A percentile compares a stretch with the other conserved stretches of the same genome.
Conservation (phyloP, 2,113 vertebrate species). For the Uria aalge region DNA sequence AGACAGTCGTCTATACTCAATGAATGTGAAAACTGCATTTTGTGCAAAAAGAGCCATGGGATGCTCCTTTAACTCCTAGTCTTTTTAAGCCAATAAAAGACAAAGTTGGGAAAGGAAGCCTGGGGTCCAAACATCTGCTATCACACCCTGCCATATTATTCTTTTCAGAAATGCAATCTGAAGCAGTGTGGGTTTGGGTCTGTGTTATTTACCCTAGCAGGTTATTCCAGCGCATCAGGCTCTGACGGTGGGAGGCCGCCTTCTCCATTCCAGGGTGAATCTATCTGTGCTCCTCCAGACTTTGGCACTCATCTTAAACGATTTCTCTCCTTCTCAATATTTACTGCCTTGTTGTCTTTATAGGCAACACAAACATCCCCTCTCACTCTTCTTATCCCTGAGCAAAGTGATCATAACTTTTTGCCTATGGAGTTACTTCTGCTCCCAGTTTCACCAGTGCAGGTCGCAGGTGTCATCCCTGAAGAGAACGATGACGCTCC, state of each 20-base stretch:
- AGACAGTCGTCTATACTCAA: not conserved
- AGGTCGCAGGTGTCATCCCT: not conserved
- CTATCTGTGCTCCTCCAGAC: not conserved
- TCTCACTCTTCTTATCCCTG: not conserved
- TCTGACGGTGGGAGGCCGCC: rapidly evolving
- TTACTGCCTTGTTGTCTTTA: not conserved
- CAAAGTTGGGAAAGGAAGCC: conserved; percentile 3
- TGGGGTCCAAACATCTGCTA: not conserved
- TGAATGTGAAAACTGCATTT: not conserved
- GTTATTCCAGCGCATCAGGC: not conserved
- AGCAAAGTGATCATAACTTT: not conserved
- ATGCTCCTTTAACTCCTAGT: not conserved
- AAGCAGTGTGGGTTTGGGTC: not conserved
- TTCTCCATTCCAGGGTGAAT: not conserved
- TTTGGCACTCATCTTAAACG: not conserved
- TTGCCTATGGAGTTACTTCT: not conserved
- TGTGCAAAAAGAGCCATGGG: not conserved
- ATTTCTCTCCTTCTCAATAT: not conserved
- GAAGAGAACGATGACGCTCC: not conserved
- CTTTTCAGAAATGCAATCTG: not conserved
- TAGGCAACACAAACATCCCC: not conserved
- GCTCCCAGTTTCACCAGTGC: not conserved
- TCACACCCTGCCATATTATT: not conserved
- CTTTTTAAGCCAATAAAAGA: not conserved
- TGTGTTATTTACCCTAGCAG: not conserved